Base-by-base conservation (phyloP, 2,888 invertebrate genomes). In the Tipula lateralis region DNA sequence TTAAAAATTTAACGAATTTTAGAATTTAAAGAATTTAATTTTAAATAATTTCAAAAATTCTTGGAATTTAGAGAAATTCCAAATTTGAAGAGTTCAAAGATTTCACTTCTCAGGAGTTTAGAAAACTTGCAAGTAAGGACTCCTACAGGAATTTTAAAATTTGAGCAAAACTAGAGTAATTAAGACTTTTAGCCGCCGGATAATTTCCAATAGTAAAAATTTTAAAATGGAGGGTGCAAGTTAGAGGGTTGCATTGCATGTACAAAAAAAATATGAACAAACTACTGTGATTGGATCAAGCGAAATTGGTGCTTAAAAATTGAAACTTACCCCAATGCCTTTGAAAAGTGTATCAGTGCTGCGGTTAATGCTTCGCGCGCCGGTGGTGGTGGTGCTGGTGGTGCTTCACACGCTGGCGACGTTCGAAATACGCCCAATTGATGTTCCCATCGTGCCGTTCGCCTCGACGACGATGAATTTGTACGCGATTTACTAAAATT, bases 391-490 rank as follows among this genome's bases (percentile, higher is more conserved):
- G 91, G 88, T 24, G 24, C 66, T 87, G 89, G 91, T 87, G 88
- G 92, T 85, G 87, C 90, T 86, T 88, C 87, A 84, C 89, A 89
- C 12, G 88, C 89, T 0, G 92, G 91, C 34, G 93, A 93, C 82
- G 94, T 92, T 12, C 93, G 92, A 89, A 94, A 94, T 16, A 94
- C 92, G 81, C 94, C 94, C 84, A 94, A 92, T 86, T 94, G 94
- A 88, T 94, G 93, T 87, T 94, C 93, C 88, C 94, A 92, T 87
- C 89, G 92, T 89, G 86, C 91, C 9, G 66, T 66, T 2, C 90
- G 87, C 7, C 90, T 87, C 39, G 89, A 83, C n/a, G 66, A 88
- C 0, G 90, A 90, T 1, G 89, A 87, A 4, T 88, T 87, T 84
- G 89, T 89, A 32, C 90, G 89, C 29, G 88, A 89, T 86, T 89